Conservation (phyloP, 2,888 invertebrate genomes). For the Oxytorus armatus region DNA sequence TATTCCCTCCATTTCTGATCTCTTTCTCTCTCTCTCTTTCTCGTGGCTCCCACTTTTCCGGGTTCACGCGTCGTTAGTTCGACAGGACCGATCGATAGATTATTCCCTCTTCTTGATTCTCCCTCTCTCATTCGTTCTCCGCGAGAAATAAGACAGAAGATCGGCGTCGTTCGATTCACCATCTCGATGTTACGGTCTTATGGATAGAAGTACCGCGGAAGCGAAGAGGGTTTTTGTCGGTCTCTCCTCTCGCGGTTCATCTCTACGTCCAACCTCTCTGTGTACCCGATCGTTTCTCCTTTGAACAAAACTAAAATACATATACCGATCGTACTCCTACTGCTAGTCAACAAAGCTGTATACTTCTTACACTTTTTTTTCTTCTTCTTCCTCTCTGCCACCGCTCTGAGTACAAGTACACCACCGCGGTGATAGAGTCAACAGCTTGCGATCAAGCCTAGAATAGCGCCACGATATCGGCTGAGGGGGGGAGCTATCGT, state of each 20-base stretch:
- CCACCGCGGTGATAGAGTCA: conserved; percentile 50
- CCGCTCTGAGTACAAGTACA: conserved; percentile 27
- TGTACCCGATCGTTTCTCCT: conserved; percentile 36
- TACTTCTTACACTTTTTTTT: conserved; percentile 29
- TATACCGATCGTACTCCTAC: conserved; percentile 1
- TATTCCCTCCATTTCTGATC: conserved; percentile 48
- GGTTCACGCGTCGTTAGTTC: conserved; percentile 75
- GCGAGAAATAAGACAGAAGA: conserved; percentile 25
- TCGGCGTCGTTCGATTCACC: conserved; percentile 56
- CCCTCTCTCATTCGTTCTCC: conserved; percentile 16
- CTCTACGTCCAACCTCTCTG: conserved; percentile 38
- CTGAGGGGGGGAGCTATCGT: conserved; percentile 32
- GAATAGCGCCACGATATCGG: conserved; percentile 19
- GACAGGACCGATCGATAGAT: conserved; percentile 68
- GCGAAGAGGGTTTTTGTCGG: conserved; percentile 69
- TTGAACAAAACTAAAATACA: conserved; percentile 3
- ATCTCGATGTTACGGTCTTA: conserved; percentile 74
- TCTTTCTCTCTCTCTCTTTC: conserved; percentile 22
- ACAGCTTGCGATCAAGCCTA: conserved; percentile 22
- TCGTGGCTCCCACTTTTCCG: conserved; percentile 73
- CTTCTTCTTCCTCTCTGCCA: conserved; percentile 1
- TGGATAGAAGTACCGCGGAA: conserved; percentile 77
- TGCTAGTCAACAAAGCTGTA: conserved; percentile 45
- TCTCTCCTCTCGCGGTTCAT: conserved; percentile 53
- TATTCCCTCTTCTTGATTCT: conserved; percentile 46